These are phyloP conservation scores for Thomomys bottae DNA, from an alignment of 2,113 vertebrate genomes.

Conservation along the genomic window DNA sequence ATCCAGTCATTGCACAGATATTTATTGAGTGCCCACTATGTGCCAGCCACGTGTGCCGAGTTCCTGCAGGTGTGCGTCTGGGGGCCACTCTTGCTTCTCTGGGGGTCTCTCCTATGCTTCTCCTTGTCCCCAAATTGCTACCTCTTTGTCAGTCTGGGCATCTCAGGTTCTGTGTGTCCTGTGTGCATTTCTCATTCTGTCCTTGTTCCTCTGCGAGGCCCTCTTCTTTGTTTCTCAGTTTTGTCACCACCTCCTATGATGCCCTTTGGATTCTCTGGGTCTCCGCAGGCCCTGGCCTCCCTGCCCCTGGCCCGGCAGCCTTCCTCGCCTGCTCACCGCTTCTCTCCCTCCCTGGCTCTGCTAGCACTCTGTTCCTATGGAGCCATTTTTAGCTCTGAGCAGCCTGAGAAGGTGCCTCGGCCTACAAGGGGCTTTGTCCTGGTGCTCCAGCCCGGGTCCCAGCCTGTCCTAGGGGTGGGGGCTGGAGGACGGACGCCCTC, in stretches of 20 bases:
- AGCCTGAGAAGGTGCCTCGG: conserved; percentile 49
- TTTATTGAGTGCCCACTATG: conserved; percentile 51
- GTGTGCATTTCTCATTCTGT: not conserved
- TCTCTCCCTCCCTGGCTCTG: not conserved
- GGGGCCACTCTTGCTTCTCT: conserved; percentile 35
- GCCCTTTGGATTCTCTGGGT: not conserved
- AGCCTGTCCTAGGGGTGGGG: conserved; percentile 11
- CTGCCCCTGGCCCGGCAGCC: not conserved
- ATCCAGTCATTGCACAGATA: not conserved
- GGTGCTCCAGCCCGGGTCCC: conserved; percentile 56
- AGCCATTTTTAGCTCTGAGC: conserved; percentile 83
- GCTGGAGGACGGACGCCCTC: not conserved
- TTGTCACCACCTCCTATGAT: not conserved
- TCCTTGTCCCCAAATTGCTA: conserved; percentile 69
- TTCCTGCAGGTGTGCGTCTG: not conserved
- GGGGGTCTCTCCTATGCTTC: conserved; percentile 55
- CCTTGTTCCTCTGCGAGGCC: conserved; percentile 31
- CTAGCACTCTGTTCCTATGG: conserved; percentile 75
- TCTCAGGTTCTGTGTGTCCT: conserved; percentile 69
- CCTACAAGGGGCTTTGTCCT: conserved; percentile 65
- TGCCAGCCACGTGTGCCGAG: conserved; percentile 34
- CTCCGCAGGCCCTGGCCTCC: not conserved
- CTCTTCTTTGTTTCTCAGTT: not conserved
- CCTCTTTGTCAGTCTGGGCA: conserved; percentile 76
- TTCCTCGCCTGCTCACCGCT: not conserved